Evolutionary conservation across 2,113 vertebrate species (phyloP).

Genomic region (Oryzias woworae): DNA sequence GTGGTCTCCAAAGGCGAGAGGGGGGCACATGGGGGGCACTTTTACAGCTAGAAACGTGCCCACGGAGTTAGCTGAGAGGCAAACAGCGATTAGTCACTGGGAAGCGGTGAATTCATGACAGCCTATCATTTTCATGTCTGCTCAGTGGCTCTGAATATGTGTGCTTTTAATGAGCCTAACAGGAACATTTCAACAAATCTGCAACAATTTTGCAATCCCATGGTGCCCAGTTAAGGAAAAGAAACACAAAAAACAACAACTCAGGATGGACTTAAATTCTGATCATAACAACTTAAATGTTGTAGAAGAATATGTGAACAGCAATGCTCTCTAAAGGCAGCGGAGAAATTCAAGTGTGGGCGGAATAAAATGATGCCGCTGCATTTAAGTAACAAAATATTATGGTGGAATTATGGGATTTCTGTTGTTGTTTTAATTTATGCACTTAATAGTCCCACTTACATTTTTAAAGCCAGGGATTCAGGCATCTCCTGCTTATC

Average conservation of each 20-base stretch:
- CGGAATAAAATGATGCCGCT: conserved; percentile 49
- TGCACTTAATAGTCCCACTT: conserved; percentile 59
- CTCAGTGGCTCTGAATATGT: conserved; percentile 50
- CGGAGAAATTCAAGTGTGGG: conserved; percentile 57
- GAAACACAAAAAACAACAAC: background rate
- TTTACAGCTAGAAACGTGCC: conserved; percentile 28
- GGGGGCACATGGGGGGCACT: conserved; percentile 14
- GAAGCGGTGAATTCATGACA: conserved; percentile 45
- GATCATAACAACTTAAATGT: background rate
- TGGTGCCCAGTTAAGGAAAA: background rate
- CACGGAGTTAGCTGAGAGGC: conserved; percentile 46
- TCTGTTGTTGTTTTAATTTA: conserved; percentile 59
- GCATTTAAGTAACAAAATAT: conserved; percentile 54
- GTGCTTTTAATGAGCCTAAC: conserved; percentile 30
- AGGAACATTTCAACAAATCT: conserved; percentile 10
- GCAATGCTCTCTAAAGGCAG: conserved; percentile 36
- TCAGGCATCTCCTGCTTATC: conserved; percentile 58
- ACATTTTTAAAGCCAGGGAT: conserved; percentile 54
- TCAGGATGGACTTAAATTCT: background rate
- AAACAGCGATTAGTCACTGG: conserved; percentile 56
- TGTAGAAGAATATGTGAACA: conserved; percentile 4
- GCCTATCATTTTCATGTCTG: conserved; percentile 55
- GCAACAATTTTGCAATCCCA: background rate
- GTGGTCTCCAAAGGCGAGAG: background rate
- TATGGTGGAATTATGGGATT: conserved; percentile 68